Percentiles rank a stretch among this genome's conserved stretches.
Evolutionary conservation across 2,113 vertebrate genomes (phyloP).

Genomic region (Equus quagga): DNA sequence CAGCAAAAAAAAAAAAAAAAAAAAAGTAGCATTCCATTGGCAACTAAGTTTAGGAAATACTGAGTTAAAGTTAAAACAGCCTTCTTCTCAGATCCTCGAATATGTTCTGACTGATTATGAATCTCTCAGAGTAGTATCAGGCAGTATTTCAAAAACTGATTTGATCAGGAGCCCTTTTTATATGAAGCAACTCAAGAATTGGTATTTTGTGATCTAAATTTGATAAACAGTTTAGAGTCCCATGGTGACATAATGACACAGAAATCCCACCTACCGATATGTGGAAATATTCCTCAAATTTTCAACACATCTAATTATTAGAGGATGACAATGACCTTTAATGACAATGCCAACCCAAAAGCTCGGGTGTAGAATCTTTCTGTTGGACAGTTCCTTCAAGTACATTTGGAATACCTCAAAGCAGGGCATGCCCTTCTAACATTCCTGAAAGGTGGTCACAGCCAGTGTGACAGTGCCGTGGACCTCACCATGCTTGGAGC

Average conservation of each 20-base stretch:
- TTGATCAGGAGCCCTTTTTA: background rate
- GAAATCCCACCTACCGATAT: background rate
- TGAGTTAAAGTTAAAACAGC: slow-evolving; percentile 25
- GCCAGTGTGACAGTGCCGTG: background rate
- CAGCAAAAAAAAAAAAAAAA: background rate
- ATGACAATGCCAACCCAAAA: background rate
- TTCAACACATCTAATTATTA: background rate
- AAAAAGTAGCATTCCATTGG: background rate
- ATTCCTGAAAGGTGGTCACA: background rate
- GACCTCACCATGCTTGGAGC: background rate
- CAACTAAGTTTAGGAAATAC: background rate
- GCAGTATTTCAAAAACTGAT: background rate
- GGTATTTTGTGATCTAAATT: background rate
- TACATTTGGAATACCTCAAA: background rate
- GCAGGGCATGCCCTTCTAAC: background rate
- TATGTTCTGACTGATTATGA: background rate
- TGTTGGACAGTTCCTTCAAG: background rate
- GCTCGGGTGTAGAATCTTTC: background rate
- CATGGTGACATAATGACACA: background rate
- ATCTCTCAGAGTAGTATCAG: background rate
- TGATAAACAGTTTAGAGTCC: background rate
- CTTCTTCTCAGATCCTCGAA: background rate
- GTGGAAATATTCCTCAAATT: background rate
- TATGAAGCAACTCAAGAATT: background rate
- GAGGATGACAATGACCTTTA: background rate